These are phyloP conservation scores for Nomada ruficornis DNA, from an alignment of 2,888 invertebrate species.

Conservation along the genomic window DNA sequence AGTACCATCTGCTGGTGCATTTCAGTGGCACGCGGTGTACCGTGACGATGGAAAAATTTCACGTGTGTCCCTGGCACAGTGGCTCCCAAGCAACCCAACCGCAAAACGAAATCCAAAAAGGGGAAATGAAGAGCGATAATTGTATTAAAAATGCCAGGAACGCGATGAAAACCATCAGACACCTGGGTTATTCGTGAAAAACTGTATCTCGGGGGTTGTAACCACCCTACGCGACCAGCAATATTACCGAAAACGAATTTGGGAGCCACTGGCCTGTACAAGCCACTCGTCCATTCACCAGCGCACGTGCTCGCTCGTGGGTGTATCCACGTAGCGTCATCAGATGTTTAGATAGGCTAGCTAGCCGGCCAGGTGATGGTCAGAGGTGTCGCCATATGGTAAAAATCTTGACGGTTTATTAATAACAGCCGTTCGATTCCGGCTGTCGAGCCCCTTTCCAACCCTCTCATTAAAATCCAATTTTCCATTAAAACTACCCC, in stretches of 20 bases:
- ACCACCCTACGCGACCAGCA: no score
- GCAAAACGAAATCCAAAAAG: not conserved
- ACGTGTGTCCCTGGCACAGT: slow-evolving; percentile 38
- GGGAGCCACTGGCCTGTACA: slow-evolving; percentile 36
- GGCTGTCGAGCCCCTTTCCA: not conserved
- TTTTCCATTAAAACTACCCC: not conserved
- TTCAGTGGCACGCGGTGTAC: slow-evolving; percentile 53
- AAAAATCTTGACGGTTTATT: slow-evolving; percentile 48
- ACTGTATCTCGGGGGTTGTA: no score
- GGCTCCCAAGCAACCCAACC: slow-evolving; percentile 27
- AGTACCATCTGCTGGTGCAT: slow-evolving; percentile 65
- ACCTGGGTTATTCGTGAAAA: no score
- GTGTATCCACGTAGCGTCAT: slow-evolving; percentile 42
- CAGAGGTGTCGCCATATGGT: slow-evolving; percentile 48
- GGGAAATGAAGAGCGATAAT: not conserved
- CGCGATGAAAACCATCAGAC: no score
- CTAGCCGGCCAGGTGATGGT: slow-evolving; percentile 42
- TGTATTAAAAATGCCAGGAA: no score
- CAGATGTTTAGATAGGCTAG: slow-evolving; percentile 40
- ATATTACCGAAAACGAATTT: slow-evolving; percentile 5
- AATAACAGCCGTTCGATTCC: slow-evolving; percentile 24
- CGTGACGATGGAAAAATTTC: slow-evolving; percentile 62
- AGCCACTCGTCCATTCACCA: slow-evolving; percentile 13
- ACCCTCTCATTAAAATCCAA: slow-evolving; percentile 17
- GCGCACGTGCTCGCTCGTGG: slow-evolving; percentile 21